A percentile compares a stretch with the other conserved stretches of the same genome.
phyloP scores from a whole-genome alignment of 2,797 vertebrate genomes.

The Huso huso region DNA sequence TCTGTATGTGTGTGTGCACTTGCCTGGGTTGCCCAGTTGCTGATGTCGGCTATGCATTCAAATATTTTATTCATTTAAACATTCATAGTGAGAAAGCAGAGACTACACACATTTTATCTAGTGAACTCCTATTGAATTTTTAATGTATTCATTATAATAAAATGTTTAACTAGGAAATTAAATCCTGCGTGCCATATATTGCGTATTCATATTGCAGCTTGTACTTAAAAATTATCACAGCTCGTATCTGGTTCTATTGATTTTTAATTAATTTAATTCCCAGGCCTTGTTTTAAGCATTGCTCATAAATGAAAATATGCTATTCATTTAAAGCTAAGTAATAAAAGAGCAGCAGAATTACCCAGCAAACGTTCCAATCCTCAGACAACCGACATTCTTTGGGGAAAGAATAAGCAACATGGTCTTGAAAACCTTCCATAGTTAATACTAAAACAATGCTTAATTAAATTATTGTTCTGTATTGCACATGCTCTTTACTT shows the following conservation, averaged over 20 bases:
- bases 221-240: not conserved
- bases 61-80: slow-evolving; percentile 53
- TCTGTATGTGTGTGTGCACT: no score
- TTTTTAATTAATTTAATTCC: slow-evolving; percentile 59
- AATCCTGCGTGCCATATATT: not conserved
- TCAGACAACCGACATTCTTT: no score
- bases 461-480: no score
- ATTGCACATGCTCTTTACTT: no score
- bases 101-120: not conserved
- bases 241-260: slow-evolving; percentile 44
- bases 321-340: no score
- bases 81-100: no score
- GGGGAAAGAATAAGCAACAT: no score
- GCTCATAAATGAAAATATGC: slow-evolving; percentile 25
- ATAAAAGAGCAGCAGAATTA: no score
- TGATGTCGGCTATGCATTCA: not conserved
- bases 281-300: slow-evolving; percentile 33
- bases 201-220: not conserved
- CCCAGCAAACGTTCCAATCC: no score
- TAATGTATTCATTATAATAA: not conserved
- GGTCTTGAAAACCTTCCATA: no score
- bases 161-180: slow-evolving; percentile 3
- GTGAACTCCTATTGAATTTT: not conserved
- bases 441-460: no score
- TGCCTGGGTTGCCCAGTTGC: no score